These are phyloP conservation scores for Saguinus midas DNA, from an alignment of 2,113 vertebrate genomes.

Conservation along the genomic window DNA sequence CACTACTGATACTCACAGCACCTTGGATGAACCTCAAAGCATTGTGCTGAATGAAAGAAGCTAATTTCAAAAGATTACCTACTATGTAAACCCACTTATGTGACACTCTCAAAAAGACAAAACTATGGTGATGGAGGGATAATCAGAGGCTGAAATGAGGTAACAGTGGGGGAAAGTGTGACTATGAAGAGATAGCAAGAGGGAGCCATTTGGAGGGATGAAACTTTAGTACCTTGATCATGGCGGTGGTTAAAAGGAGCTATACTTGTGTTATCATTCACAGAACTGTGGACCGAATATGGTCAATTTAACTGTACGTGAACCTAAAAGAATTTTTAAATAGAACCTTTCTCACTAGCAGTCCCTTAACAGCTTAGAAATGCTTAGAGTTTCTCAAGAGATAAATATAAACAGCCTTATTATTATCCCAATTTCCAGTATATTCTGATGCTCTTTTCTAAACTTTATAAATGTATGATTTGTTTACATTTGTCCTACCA, in stretches of 20 bases:
- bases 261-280: background rate
- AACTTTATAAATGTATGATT: background rate
- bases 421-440: background rate
- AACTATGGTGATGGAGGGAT: background rate
- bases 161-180: no score
- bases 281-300: background rate
- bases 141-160: background rate
- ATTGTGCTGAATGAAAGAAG: background rate
- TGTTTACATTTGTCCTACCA: slow-evolving; percentile 24
- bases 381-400: background rate
- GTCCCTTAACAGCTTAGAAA: background rate
- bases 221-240: background rate
- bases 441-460: background rate
- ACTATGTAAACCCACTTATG: background rate
- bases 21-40: background rate
- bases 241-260: background rate
- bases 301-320: background rate
- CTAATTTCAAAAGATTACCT: background rate
- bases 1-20: background rate
- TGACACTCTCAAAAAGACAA: background rate
- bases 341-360: background rate
- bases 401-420: background rate
- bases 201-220: background rate
- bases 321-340: background rate
- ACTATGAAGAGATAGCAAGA: background rate